Evolutionary conservation across 2,888 invertebrate species (phyloP).

Genomic region (Eurytoma californica): DNA sequence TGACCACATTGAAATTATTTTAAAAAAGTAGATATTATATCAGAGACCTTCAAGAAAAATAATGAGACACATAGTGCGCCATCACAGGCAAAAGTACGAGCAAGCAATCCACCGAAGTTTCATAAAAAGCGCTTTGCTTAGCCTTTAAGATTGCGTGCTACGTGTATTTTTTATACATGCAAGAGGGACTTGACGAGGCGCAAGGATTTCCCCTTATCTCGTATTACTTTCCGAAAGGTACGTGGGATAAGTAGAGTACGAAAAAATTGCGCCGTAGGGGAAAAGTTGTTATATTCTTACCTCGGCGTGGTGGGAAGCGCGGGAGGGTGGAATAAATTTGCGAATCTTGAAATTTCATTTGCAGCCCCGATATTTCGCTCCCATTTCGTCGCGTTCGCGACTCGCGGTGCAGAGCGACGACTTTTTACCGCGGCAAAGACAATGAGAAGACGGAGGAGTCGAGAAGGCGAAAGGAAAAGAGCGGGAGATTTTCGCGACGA

Average conservation of each 20-base stretch:
- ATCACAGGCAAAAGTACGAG: neutral
- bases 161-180: conserved; percentile 40
- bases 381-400: neutral
- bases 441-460: neutral
- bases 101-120: conserved; percentile 5
- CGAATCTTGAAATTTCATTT: conserved; percentile 43
- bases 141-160: conserved; percentile 24
- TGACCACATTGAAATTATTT: too few species aligned
- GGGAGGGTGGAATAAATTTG: conserved; percentile 15
- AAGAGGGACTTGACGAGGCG: conserved; percentile 20
- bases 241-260: conserved; percentile 30
- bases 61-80: neutral
- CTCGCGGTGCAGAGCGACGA: neutral
- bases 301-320: neutral
- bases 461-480: neutral
- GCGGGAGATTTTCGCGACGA: conserved; percentile 1
- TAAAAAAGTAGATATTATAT: too few species aligned
- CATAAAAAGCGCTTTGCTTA: conserved; percentile 9
- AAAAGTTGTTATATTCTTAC: conserved; percentile 33
- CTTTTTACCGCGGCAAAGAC: conserved; percentile 12
- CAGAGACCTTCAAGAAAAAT: neutral
- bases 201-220: conserved; percentile 37
- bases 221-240: conserved; percentile 34
- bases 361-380: conserved; percentile 35
- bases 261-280: conserved; percentile 20